Conservation (phyloP, 1,140 invertebrate species). For the Thaumetopoea pityocampa region DNA sequence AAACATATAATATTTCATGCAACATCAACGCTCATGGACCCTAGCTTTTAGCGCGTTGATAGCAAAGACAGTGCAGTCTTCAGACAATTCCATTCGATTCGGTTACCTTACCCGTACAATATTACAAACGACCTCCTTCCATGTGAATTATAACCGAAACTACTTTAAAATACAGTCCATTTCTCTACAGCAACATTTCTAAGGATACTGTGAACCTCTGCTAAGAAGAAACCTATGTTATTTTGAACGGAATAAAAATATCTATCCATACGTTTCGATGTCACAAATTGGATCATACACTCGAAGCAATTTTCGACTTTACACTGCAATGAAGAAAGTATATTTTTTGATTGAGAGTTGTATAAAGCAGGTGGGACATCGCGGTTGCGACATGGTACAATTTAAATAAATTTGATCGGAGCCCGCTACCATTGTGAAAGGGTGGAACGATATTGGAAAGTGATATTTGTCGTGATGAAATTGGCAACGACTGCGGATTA, state of each 20-base stretch:
- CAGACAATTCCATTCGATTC: slow-evolving; percentile 30
- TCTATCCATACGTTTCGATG: slow-evolving; percentile 59
- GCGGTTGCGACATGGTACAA: slow-evolving; percentile 51
- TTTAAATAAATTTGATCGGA: slow-evolving; percentile 70
- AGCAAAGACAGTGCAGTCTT: slow-evolving; percentile 40
- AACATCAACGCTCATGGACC: slow-evolving; percentile 4
- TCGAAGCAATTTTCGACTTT: not conserved
- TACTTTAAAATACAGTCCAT: slow-evolving; percentile 3
- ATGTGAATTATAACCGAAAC: slow-evolving; percentile 6
- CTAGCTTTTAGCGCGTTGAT: slow-evolving; percentile 37
- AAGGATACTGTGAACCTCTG: slow-evolving; percentile 44
- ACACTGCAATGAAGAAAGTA: not conserved
- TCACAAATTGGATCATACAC: slow-evolving; percentile 35
- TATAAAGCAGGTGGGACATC: slow-evolving; percentile 24
- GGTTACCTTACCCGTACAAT: slow-evolving; percentile 23
- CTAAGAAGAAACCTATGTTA: slow-evolving; percentile 66
- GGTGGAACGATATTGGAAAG: slow-evolving; percentile 52
- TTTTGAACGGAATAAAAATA: slow-evolving; percentile 71
- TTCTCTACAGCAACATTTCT: not conserved
- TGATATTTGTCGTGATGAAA: slow-evolving; percentile 56
- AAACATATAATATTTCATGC: slow-evolving; percentile 2
- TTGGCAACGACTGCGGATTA: slow-evolving; percentile 51
- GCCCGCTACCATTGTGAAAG: slow-evolving; percentile 37
- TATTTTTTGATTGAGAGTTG: not conserved
- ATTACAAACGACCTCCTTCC: not conserved